phyloP scores from a whole-genome alignment of 2,888 invertebrate genomes.

The Protula sp. region DNA sequence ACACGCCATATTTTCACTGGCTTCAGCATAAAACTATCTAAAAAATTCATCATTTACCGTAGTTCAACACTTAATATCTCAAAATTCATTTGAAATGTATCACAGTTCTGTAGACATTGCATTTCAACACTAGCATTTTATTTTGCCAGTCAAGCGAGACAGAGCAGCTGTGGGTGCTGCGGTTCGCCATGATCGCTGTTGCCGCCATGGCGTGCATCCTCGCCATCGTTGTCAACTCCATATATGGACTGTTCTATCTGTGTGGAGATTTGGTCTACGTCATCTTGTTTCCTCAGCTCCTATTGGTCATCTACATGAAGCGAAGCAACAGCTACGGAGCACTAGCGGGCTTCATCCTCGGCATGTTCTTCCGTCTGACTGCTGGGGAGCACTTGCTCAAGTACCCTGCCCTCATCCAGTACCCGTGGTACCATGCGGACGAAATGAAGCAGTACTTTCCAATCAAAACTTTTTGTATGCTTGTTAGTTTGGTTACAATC shows the following conservation, averaged over 20 bases:
- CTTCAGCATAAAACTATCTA: too few species aligned
- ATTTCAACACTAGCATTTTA: too few species aligned
- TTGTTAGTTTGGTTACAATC: conserved; percentile 55
- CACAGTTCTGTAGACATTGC: too few species aligned
- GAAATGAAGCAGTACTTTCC: conserved; percentile 74
- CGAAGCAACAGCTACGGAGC: conserved; percentile 37
- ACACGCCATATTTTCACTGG: too few species aligned
- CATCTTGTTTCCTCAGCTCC: conserved; percentile 41
- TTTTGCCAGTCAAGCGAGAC: neutral
- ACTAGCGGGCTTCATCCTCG: conserved; percentile 61
- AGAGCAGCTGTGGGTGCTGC: conserved; percentile 63
- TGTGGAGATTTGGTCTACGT: conserved; percentile 46
- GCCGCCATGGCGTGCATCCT: conserved; percentile 84
- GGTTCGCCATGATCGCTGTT: conserved; percentile 78
- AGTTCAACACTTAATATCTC: too few species aligned
- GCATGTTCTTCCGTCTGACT: conserved; percentile 56
- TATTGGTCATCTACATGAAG: conserved; percentile 30
- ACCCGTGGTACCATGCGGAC: conserved; percentile 42
- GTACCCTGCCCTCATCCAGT: conserved; percentile 43
- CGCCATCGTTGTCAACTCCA: conserved; percentile 70
- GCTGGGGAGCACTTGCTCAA: conserved; percentile 42
- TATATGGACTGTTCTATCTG: conserved; percentile 18
- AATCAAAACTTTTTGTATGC: conserved; percentile 92
- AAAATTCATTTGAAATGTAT: too few species aligned
- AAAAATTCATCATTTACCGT: too few species aligned